These are phyloP conservation scores for Sarcophaga caerulescens DNA, from an alignment of 2,888 invertebrate species.

Conservation along the genomic window DNA sequence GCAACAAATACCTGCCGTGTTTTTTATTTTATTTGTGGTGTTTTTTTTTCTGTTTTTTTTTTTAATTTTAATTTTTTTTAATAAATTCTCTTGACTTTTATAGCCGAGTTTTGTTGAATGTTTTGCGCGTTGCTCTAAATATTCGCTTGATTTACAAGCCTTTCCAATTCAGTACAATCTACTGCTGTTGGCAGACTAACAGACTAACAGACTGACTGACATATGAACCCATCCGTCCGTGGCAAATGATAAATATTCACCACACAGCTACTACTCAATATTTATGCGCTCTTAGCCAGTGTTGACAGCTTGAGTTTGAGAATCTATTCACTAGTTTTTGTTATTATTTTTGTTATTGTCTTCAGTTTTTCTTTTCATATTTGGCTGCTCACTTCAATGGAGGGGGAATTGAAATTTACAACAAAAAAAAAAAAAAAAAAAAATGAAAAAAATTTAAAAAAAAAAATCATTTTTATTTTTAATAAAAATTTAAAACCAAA, in stretches of 20 bases:
- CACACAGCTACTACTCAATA: slow-evolving; percentile 36
- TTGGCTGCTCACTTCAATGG: background rate
- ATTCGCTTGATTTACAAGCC: slow-evolving; percentile 69
- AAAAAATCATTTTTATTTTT: background rate
- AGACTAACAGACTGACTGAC: background rate
- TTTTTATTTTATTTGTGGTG: slow-evolving; percentile 34
- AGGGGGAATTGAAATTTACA: no score
- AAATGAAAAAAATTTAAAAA: no score
- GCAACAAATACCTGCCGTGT: slow-evolving; percentile 69
- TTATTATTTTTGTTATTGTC: background rate
- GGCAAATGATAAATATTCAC: background rate
- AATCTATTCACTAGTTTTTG: slow-evolving; percentile 36
- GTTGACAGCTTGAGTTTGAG: slow-evolving; percentile 74
- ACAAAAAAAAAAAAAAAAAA: no score
- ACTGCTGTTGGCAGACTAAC: no score
- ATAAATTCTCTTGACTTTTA: background rate
- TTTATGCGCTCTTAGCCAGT: slow-evolving; percentile 69
- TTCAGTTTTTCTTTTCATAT: background rate
- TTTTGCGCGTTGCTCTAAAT: slow-evolving; percentile 63
- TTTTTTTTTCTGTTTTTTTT: slow-evolving; percentile 28
- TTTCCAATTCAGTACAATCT: slow-evolving; percentile 40
- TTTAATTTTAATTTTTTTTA: slow-evolving; percentile 16
- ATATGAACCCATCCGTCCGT: slow-evolving; percentile 33
- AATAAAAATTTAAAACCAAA: background rate
- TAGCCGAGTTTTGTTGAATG: slow-evolving; percentile 21